These are phyloP conservation scores for Echeneis naucrates DNA, from an alignment of 2,797 vertebrate species.

Conservation along the genomic window DNA sequence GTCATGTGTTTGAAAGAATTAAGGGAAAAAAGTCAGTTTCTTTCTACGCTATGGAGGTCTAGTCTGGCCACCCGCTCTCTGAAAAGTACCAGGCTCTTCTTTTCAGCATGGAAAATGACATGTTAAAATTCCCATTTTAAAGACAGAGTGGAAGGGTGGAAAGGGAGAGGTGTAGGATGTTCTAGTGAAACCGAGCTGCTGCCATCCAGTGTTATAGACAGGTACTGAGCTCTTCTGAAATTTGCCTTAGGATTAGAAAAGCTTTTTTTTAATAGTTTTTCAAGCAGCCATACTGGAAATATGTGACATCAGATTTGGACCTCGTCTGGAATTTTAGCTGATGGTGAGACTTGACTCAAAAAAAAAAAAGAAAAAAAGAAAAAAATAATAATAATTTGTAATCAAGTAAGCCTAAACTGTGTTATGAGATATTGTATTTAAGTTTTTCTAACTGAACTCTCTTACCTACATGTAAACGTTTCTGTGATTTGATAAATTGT, in stretches of 20 bases:
- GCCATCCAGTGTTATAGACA: conserved; percentile 86
- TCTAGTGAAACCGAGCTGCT: conserved; percentile 84
- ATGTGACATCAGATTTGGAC: conserved; percentile 46
- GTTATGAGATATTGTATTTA: conserved; percentile 1
- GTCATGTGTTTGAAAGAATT: not conserved
- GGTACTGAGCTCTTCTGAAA: conserved; percentile 12
- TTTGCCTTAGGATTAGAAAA: conserved; percentile 26
- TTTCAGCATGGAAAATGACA: conserved; percentile 70
- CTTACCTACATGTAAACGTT: not conserved
- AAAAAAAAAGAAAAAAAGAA: too few species aligned
- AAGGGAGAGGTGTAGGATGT: not conserved
- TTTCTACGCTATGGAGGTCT: conserved; percentile 6
- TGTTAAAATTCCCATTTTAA: conserved; percentile 69
- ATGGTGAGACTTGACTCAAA: conserved; percentile 8
- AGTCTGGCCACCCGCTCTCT: conserved; percentile 43
- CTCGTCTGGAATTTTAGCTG: conserved; percentile 28
- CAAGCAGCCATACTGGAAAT: conserved; percentile 30
- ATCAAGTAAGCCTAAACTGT: not conserved
- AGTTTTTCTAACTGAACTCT: not conserved
- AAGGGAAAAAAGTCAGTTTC: conserved; percentile 15
- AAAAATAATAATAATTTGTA: too few species aligned
- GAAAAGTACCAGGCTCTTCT: conserved; percentile 45
- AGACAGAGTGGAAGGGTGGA: conserved; percentile 18
- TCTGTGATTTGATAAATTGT: not conserved
- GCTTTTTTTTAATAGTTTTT: conserved; percentile 48